These are phyloP conservation scores for Umimayanthus chanpuru DNA, from an alignment of 92 coral and sea anemone genomes.

Conservation along the genomic window DNA sequence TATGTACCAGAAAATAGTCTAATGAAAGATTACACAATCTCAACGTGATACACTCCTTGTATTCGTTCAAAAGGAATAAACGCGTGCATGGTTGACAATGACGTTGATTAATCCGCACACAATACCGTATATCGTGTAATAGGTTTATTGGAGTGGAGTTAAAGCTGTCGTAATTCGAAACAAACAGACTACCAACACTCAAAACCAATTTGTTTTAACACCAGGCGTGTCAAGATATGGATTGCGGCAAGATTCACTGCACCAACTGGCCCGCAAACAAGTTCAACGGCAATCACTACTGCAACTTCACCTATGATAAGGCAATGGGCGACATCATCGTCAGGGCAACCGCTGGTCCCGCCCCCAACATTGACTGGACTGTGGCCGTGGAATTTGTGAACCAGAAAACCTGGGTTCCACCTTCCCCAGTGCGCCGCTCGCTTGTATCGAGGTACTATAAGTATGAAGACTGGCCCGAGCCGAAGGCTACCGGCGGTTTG, in stretches of 20 bases:
- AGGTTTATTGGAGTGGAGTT: too few species aligned
- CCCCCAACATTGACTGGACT: slow-evolving; percentile 76
- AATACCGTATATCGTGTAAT: too few species aligned
- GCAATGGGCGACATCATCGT: slow-evolving; percentile 54
- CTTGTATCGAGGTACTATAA: neutral
- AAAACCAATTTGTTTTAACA: neutral
- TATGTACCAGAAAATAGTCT: too few species aligned
- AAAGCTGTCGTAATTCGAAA: neutral
- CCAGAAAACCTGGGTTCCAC: slow-evolving; percentile 52
- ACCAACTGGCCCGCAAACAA: slow-evolving; percentile 56
- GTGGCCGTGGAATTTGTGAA: slow-evolving; percentile 67
- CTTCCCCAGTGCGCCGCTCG: slow-evolving; percentile 11
- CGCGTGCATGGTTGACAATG: too few species aligned
- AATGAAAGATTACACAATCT: too few species aligned
- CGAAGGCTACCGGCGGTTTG: slow-evolving; percentile 41
- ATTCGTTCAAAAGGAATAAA: too few species aligned
- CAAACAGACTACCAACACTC: neutral
- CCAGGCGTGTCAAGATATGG: slow-evolving; percentile 45
- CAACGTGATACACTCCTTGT: too few species aligned
- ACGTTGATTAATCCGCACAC: too few species aligned
- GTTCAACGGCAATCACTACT: slow-evolving; percentile 67
- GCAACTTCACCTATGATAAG: slow-evolving; percentile 68
- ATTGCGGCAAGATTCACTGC: slow-evolving; percentile 58
- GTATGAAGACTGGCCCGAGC: slow-evolving; percentile 48
- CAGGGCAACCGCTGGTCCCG: slow-evolving; percentile 70